Evolutionary conservation across 1,140 invertebrate species (phyloP), one percentile per base, ranked within the genome.

Genomic region (Drosophila jambulina): DNA sequence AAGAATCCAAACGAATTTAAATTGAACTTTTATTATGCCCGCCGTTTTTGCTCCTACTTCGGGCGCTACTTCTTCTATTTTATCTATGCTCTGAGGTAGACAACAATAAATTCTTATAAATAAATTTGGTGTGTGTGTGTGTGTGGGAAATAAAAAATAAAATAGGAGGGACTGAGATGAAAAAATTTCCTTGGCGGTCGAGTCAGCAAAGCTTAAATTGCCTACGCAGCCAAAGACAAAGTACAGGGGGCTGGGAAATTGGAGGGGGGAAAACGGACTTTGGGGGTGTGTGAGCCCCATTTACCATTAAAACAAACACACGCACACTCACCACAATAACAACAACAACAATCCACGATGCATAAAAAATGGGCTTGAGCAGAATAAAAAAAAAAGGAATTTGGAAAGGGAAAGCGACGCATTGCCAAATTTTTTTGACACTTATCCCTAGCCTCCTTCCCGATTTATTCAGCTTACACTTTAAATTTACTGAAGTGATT

Each of bases 351-450:
- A 76, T 84, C 64, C 65, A 72, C 62, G 84, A 87, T 87, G 80
- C 84, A 90, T 88, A 88, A 88, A 83, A 80, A 88, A 87, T 80
- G 63, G 58, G 32, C 13, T 62, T 27, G 32, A 21, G 36, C 4
- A 67, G 58, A 32, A 38, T 38, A 54, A 1, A 54, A 54, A n/a
- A n/a, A 17, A 38, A 51, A 4, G 10, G 23, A 54, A 23, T 36
- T 36, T 25, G 59, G 45, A 19, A 29, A 34, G 13, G 43, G 64
- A 72, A 64, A 82, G 68, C 68, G 48, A 67, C 76, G 79, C 86
- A 85, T 85, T 85, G 86, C 83, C 82, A 90, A 90, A 90, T 91
- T 91, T 79, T 85, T 90, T 85, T 90, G 85, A 90, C 85, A 90
- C 85, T 90, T 90, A 90, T 90, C 78, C 86, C 82, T 82, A 80